Evolutionary conservation across 1,140 invertebrate genomes (phyloP).

Genomic region (Delia radicum): DNA sequence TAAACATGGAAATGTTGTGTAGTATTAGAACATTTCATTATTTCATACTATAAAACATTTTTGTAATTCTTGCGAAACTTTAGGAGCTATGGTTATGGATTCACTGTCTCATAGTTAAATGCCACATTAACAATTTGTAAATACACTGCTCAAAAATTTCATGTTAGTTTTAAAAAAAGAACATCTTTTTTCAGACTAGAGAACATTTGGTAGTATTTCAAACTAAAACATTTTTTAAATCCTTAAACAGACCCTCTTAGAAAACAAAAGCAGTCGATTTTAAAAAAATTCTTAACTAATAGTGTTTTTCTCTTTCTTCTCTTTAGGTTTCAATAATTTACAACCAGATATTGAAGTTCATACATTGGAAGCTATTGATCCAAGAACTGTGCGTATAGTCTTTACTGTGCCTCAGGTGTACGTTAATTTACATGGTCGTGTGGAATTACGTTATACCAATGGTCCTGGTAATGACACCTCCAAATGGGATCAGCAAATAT

Average conservation of each 20-base stretch:
- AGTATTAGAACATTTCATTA: not conserved
- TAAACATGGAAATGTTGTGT: not conserved
- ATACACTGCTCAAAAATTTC: not conserved
- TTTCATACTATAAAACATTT: not conserved
- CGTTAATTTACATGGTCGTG: slow-evolving; percentile 80
- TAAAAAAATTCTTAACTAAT: not conserved
- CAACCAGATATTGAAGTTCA: slow-evolving; percentile 62
- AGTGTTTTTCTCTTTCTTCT: not conserved
- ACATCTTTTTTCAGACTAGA: not conserved
- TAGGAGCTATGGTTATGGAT: not conserved
- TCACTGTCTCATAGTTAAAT: not conserved
- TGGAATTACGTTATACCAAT: slow-evolving; percentile 80
- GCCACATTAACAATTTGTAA: not conserved
- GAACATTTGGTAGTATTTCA: not conserved
- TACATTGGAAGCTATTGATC: slow-evolving; percentile 71
- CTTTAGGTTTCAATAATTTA: slow-evolving; percentile 37
- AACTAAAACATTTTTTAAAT: not conserved
- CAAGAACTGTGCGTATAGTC: slow-evolving; percentile 74
- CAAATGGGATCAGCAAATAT: slow-evolving; percentile 79
- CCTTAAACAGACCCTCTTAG: not conserved
- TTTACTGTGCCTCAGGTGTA: slow-evolving; percentile 78
- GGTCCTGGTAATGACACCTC: slow-evolving; percentile 67
- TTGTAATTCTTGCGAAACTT: not conserved
- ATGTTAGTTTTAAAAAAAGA: not conserved
- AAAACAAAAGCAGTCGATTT: too few species aligned